A percentile compares a stretch with the other conserved stretches of the same genome.
Conservation (phyloP, 2,113 vertebrate species). For the Atrichornis clamosus region DNA sequence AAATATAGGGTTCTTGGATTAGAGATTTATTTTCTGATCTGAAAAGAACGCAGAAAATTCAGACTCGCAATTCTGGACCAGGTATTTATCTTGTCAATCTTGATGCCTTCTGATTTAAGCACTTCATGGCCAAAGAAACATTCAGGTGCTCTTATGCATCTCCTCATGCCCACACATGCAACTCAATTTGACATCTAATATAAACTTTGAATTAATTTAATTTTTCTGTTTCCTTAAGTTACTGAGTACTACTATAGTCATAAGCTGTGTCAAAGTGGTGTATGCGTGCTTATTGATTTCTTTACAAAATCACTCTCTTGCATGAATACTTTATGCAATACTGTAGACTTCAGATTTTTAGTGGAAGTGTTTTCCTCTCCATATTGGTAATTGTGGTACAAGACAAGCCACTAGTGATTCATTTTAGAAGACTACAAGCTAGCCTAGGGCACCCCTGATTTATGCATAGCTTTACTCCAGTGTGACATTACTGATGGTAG, state of each 20-base stretch:
- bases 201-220: background rate
- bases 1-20: background rate
- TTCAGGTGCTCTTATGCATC: background rate
- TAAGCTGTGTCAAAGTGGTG: background rate
- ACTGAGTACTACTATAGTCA: background rate
- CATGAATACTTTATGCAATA: background rate
- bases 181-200: background rate
- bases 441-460: background rate
- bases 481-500: background rate
- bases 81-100: background rate
- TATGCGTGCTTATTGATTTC: background rate
- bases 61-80: rapidly evolving
- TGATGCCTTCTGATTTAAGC: background rate
- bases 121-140: background rate
- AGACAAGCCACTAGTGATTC: background rate
- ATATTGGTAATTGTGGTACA: background rate
- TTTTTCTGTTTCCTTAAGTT: background rate
- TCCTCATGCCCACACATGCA: background rate
- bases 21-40: background rate
- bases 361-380: background rate
- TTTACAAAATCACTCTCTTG: background rate
- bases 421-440: background rate
- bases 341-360: background rate
- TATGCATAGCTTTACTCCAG: background rate
- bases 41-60: background rate